Base-by-base conservation (phyloP, 2,888 invertebrate genomes). In the Drosophila austrosaltans region DNA sequence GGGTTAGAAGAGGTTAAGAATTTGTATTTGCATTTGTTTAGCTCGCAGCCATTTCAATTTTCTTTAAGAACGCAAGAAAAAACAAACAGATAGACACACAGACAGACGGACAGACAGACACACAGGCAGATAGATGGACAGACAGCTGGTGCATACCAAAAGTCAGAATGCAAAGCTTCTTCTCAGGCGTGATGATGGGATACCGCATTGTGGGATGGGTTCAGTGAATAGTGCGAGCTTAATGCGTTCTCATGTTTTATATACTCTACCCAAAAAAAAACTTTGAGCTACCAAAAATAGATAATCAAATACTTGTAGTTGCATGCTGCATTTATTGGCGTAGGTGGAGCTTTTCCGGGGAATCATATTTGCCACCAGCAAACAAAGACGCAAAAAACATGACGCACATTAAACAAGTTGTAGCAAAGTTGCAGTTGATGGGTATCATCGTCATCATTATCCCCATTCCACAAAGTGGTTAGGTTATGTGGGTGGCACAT, bases 91-190 rank as follows among this genome's bases (percentile, higher is more conserved):
- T 7, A 25, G n/a, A 36, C 56, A 22, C 57, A 12, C 68, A 59
- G 10, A 48, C n/a, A 40, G n/a, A n/a, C 40, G 6, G n/a, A n/a
- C 12, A 25, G 40, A 28, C 2, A 2, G 28, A 28, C 39, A 12
- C 42, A 30, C 39, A 39, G 12, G 3, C 48, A 10, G 48, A 12
- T 25, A 12, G 48, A 48, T 10, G 10, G 22, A 12, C 48, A 12
- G 48, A 48, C 25, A 25, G 22, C 10, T 25, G 48, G 22, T 54
- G 39, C 44, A 30, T 57, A 65, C 36, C 61, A 58, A 62, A 48
- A 54, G 58, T 72, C 59, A 36, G 28, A 66, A 60, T 59, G 72
- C 54, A 72, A 72, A 72, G 71, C 72, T 59, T 66, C 72, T 8
- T 65, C 16, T 12, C 32, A 42, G 36, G 36, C 59, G 10, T 60